Evolutionary conservation across 2,113 vertebrate species (phyloP).

Genomic region (Loxodonta africana): DNA sequence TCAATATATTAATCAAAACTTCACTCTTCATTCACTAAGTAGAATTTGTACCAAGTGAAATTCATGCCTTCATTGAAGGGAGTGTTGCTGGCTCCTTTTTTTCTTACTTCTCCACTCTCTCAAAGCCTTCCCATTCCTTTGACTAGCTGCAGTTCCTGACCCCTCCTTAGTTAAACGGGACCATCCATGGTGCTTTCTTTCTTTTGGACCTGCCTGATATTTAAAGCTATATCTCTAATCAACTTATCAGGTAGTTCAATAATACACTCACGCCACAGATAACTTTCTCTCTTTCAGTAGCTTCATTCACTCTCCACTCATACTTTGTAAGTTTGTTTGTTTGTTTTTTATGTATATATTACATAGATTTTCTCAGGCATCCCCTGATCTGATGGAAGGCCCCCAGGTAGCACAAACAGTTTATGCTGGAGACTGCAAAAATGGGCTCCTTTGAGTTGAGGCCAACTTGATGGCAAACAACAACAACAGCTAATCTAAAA

Average conservation of each 20-base stretch:
- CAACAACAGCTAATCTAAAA: neutral
- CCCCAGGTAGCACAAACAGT: neutral
- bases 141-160: neutral
- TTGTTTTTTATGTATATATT: neutral
- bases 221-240: neutral
- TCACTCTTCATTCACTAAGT: neutral
- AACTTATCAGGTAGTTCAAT: neutral
- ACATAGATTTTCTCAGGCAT: neutral
- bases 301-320: neutral
- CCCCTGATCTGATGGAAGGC: neutral
- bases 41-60: rapidly evolving
- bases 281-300: neutral
- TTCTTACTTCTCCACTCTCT: neutral
- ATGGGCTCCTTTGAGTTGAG: neutral
- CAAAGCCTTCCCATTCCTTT: neutral
- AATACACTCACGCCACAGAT: too few species aligned
- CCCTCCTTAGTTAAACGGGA: neutral
- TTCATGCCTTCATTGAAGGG: neutral
- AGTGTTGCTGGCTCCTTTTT: neutral
- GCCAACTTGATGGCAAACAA: neutral
- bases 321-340: neutral
- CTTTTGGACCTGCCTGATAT: neutral
- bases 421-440: neutral
- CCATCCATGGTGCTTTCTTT: neutral
- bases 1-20: neutral